Evolutionary conservation across 2,113 vertebrate species (phyloP), one percentile per base, ranked within the genome.

Genomic region (Holacanthus passer): DNA sequence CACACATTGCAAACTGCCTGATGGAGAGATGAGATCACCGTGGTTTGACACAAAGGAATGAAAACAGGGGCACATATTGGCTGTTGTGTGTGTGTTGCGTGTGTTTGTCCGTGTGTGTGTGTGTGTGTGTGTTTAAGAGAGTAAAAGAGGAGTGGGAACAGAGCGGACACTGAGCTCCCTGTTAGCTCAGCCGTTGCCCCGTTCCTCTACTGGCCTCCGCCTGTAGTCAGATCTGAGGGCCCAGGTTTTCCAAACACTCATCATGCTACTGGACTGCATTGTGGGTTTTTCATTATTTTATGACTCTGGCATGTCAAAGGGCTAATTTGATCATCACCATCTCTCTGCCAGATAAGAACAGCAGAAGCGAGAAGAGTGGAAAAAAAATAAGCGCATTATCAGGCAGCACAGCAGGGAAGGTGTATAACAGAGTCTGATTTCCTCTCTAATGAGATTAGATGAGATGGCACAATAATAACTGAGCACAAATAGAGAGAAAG

Each of bases 11-110:
- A 90, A 88, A 82, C 82, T 12, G 79, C 82, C 86, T 77, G 88
- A 85, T 91, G 86, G 73, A 90, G 89, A 87, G 93, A 94, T 93
- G 92, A 93, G 90, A 92, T 94, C 93, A 95, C 87, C 31, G 73
- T 48, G 74, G 79, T 82, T 89, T 81, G 82, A 92, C 84, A 92
- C 88, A 93, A 90, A 93, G 88, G 85, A 92, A 93, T 89, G 83
- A 91, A 93, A 93, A 92, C 88, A 90, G 68, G 48, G 81, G 62
- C 80, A 85, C 59, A 88, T 63, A 87, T 29, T 64, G 67, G 43
- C 52, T 1, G 0, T 72, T 55, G 56, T 41, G 64, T 50, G 63
- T 65, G 59, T 79, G 59, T 72, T 48, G 41, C 67, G 81, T 37
- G 80, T 68, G 65, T 83, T 55, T 66, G 43, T 5, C 14, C n/a